These are phyloP conservation scores for Sphinx pinastri DNA, from an alignment of 2,888 invertebrate species.

Conservation along the genomic window DNA sequence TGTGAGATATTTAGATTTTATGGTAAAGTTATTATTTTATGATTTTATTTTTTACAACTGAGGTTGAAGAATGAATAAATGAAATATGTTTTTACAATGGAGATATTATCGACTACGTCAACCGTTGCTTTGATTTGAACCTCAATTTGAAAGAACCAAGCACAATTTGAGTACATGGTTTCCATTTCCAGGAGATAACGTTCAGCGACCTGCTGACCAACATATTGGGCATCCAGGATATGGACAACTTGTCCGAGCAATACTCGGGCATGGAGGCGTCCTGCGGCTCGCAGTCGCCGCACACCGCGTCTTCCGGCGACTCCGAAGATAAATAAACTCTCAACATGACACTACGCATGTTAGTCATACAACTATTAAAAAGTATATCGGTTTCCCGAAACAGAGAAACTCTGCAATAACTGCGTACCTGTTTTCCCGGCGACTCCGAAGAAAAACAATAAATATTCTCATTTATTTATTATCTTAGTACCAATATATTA, in stretches of 20 bases:
- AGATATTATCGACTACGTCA: too few species aligned
- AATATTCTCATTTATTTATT: constrained; percentile 27
- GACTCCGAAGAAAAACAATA: constrained; percentile 38
- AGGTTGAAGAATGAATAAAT: too few species aligned
- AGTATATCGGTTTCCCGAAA: too few species aligned
- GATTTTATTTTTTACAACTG: too few species aligned
- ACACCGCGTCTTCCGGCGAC: constrained; percentile 40
- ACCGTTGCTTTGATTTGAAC: too few species aligned
- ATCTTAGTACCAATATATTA: constrained; percentile 27
- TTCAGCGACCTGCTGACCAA: constrained; percentile 68
- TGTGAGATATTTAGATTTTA: too few species aligned
- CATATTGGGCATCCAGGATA: constrained; percentile 79
- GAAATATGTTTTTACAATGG: too few species aligned
- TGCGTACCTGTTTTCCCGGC: constrained; percentile 39
- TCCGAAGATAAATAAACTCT: constrained; percentile 36
- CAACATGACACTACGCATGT: too few species aligned
- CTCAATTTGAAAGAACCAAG: neutral
- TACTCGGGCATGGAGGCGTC: constrained; percentile 48
- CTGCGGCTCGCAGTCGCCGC: constrained; percentile 34
- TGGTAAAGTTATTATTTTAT: too few species aligned
- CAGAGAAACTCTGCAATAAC: constrained; percentile 30
- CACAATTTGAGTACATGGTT: neutral
- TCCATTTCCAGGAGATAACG: constrained; percentile 65
- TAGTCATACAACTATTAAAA: too few species aligned
- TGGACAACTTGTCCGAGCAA: constrained; percentile 56